These are phyloP conservation scores for Acipenser oxyrinchus DNA, from an alignment of 2,797 vertebrate genomes.

Conservation along the genomic window DNA sequence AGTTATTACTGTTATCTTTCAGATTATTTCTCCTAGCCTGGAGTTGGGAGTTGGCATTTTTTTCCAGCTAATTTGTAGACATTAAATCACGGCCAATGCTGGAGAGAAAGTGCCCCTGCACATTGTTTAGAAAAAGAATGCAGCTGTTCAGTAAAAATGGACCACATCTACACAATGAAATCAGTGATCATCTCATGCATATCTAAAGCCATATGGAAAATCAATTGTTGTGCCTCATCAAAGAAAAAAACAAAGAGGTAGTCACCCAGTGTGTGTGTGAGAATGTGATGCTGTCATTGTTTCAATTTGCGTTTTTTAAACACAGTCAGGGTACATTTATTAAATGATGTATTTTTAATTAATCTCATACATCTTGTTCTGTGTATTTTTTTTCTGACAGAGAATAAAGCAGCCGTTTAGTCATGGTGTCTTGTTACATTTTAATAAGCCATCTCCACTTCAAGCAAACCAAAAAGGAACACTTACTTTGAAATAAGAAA, in stretches of 20 bases:
- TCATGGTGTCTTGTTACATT: too few relatives aligned
- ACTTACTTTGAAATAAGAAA: too few relatives aligned
- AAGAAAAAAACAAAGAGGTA: neutral
- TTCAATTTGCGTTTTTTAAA: neutral
- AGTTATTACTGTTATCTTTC: neutral
- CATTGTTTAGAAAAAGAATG: neutral
- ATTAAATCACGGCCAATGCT: neutral
- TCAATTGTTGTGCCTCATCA: neutral
- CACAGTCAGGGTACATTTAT: too few relatives aligned
- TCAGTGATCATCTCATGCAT: slow-evolving; percentile 1
- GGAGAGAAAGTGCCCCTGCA: neutral
- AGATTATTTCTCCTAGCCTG: neutral
- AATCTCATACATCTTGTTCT: too few relatives aligned
- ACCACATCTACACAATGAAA: neutral
- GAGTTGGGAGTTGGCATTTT: neutral
- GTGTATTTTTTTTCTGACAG: too few relatives aligned
- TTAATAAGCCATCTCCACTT: too few relatives aligned
- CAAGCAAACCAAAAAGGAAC: too few relatives aligned
- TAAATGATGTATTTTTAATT: too few relatives aligned
- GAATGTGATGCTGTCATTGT: neutral
- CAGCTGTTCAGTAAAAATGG: slow-evolving; percentile 2
- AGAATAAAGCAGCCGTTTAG: too few relatives aligned
- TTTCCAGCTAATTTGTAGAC: neutral
- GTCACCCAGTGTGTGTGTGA: neutral
- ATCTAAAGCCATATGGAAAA: slow-evolving; percentile 1